Evolutionary conservation across 2,797 vertebrate species (phyloP), one percentile per base, ranked within the genome.

Genomic region (Labeo calbasu): DNA sequence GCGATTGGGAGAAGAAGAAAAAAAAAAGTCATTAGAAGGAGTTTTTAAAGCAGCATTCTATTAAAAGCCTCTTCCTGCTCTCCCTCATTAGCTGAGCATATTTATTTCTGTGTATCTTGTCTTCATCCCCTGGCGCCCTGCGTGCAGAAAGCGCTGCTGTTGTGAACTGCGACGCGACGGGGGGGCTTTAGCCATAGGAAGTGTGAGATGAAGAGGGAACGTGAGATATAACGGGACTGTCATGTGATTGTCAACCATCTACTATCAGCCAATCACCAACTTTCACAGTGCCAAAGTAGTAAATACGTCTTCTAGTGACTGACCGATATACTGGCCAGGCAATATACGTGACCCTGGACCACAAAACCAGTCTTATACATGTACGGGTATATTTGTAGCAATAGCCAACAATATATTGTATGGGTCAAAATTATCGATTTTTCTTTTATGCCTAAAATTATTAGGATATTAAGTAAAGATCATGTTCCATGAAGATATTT

Each of bases 71-170:
- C 92, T 92, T 91, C 85, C 84, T 94, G 85, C 84, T 88, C 88
- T 85, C 92, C 94, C 94, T 94, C 92, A 95, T 94, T 94, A 94
- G 92, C 91, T 86, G 84, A 90, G 90, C 88, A 87, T 89, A 91
- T 90, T 87, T 81, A 91, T 94, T 95, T 93, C 93, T 94, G 93
- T 94, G 92, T 92, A 92, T 91, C 92, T 84, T 89, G 89, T 89
- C 91, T 89, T 92, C 91, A 89, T 92, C 91, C 90, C 86, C 88
- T 84, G 87, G 78, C 77, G 81, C 90, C 88, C 89, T 86, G 86
- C 63, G 90, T 93, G 91, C 92, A 81, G 83, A 85, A 84, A 87
- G 87, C 89, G 90, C 85, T 61, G 85, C 89, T 91, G 90, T 89
- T 91, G 88, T 93, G 92, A 93, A 93, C 92, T 89, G 89, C 90